Base-by-base conservation (phyloP, 1,140 invertebrate species). In the Megalopta genalis region DNA sequence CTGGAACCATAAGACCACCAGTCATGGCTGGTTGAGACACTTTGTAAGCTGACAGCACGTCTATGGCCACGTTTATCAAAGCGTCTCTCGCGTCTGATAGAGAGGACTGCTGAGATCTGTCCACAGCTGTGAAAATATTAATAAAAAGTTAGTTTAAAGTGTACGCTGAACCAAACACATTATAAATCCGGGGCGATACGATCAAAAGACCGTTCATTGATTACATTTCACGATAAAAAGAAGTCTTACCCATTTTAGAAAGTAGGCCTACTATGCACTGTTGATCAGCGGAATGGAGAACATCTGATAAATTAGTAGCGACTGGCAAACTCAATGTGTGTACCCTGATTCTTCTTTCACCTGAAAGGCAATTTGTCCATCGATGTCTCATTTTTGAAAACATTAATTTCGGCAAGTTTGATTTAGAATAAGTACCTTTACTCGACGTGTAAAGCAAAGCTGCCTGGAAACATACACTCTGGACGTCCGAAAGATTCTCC, bases 361-460 rank as follows among this genome's bases (percentile, higher is more conserved):
- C 97, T 97, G 87, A 9, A 63, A 63, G 16, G 37, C 8, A 32
- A 32, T 32, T 32, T 32, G 32, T 32, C 4, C 32, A 32, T 32
- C 4, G 32, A 32, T 32, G 32, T 32, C 4, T 32, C 4, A 32
- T 32, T 32, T 32, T 32, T 32, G 4, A 32, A 32, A 32, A n/a
- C n/a, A n/a, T n/a, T n/a, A n/a, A 32, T 32, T 32, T 32, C 32
- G 32, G 32, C 32, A 32, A 32, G 32, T 32, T 32, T 32, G 32
- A 32, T 4, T 32, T 32, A 32, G 4, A 32, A 14, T 12, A 46
- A 46, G 12, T 91, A 97, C 97, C 99, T 96, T 98, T 99, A 92
- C 97, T 98, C 32, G 98, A 99, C 1, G 99, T 99, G 88, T 99
- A 99, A 0, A 99, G 94, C 59, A 99, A 91, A 21, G 99, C 99